phyloP scores from a whole-genome alignment of 2,113 vertebrate genomes.

The Eptesicus fuscus region DNA sequence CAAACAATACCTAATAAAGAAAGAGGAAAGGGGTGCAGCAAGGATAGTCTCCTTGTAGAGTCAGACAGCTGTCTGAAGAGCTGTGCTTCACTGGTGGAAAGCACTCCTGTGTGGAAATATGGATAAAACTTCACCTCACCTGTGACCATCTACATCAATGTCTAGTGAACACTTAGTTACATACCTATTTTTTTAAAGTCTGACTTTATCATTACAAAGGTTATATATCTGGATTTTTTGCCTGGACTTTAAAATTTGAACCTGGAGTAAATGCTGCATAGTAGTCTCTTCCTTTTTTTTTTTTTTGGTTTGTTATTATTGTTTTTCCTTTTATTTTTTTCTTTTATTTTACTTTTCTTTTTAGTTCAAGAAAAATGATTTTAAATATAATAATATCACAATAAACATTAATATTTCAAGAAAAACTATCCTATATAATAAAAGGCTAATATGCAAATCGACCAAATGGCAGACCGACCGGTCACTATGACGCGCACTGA shows the following conservation, averaged over 20 bases:
- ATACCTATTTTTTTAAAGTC: neutral
- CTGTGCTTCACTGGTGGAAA: fast-evolving
- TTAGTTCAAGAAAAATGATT: too few relatives aligned
- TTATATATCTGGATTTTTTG: neutral
- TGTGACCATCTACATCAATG: neutral
- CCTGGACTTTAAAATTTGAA: constrained; percentile 3
- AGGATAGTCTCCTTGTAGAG: neutral
- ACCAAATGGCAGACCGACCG: too few relatives aligned
- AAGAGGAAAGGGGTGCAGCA: neutral
- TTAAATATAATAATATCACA: too few relatives aligned
- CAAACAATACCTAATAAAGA: neutral
- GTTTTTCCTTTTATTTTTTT: too few relatives aligned
- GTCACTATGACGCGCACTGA: too few relatives aligned
- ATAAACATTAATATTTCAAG: too few relatives aligned
- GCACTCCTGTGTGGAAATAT: neutral
- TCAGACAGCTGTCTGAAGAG: neutral
- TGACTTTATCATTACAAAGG: neutral
- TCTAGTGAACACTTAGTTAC: neutral
- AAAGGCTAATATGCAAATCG: too few relatives aligned
- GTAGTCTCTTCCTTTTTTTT: neutral
- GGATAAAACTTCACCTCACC: neutral
- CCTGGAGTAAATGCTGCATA: neutral
- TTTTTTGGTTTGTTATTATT: too few relatives aligned
- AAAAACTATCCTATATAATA: too few relatives aligned
- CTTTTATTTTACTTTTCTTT: too few relatives aligned